Percentiles rank a stretch among this genome's conserved stretches.
phyloP scores from a whole-genome alignment of 2,797 vertebrate species.

The Pagetopsis macropterus region DNA sequence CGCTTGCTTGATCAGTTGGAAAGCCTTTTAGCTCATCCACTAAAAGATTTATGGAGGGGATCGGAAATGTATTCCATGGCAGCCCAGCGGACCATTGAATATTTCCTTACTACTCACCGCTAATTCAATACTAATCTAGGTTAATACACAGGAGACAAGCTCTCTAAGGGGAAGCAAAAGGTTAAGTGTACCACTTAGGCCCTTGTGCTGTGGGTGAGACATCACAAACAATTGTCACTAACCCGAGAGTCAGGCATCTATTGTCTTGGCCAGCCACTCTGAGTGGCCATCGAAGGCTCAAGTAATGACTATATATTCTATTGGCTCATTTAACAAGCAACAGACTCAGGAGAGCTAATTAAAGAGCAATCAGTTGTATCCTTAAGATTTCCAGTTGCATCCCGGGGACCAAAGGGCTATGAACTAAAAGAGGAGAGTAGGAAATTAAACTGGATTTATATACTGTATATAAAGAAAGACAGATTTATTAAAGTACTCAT shows the following conservation, averaged over 20 bases:
- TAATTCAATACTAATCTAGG: conserved; percentile 24
- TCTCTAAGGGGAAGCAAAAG: neutral
- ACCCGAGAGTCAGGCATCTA: conserved; percentile 30
- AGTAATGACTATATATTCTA: conserved; percentile 40
- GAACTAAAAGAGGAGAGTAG: conserved; percentile 40
- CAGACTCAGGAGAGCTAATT: conserved; percentile 74
- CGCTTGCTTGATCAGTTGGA: conserved; percentile 50
- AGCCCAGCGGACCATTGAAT: conserved; percentile 2
- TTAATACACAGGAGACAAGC: neutral
- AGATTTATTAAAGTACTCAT: neutral
- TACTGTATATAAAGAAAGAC: conserved; percentile 7
- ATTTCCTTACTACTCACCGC: conserved; percentile 15
- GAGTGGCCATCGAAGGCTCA: conserved; percentile 36
- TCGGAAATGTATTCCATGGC: conserved; percentile 14
- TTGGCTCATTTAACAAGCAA: conserved; percentile 64
- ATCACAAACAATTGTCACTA: conserved; percentile 39
- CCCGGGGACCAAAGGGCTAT: conserved; percentile 57
- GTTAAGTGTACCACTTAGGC: conserved; percentile 21
- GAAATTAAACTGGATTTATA: conserved; percentile 34
- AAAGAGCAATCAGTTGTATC: conserved; percentile 75
- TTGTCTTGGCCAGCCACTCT: conserved; percentile 37
- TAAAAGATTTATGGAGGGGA: conserved; percentile 38
- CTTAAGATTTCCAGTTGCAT: conserved; percentile 74
- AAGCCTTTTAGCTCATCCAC: conserved; percentile 40
- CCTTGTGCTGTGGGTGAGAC: conserved; percentile 11